Evolutionary conservation across 2,888 invertebrate species (phyloP), one percentile per base, ranked within the genome.

Genomic region (Pollenia labialis): DNA sequence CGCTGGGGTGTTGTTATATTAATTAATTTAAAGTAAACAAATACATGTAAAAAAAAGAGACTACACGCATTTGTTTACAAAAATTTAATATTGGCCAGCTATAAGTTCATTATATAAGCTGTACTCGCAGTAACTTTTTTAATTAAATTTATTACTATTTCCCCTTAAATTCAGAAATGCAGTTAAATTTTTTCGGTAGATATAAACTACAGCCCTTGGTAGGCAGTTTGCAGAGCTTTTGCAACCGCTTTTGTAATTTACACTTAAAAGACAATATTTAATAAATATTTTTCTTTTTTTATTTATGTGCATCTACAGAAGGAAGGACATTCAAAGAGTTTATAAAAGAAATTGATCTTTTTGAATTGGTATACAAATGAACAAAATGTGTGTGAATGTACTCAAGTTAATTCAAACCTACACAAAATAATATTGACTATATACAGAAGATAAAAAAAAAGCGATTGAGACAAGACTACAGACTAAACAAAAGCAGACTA

Each of bases 21-120:
- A 68, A 80, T 85, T 85, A 84, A 84, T 72, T 72, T 40, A 66
- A 66, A 72, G 32, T 58, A 77, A 77, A 32, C 32, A 32, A 32
- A 69, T 54, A 64, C 54, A 44, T 58, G 3, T 58, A 32, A 6
- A 32, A 32, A 32, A 32, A 4, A 32, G 32, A 32, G 6, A 32
- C 32, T 32, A 32, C 32, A 6, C 32, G 32, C 32, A 6, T 32
- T 32, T 32, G n/a, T 32, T 32, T 32, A 32, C 23, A 23, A 6
- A 6, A 6, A 32, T 32, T 32, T 32, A 50, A 23, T 23, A 64
- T 52, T 52, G 40, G 52, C 40, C 40, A 18, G n/a, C 18, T 14
- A 14, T 4, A 9, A 50, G 18, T 18, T 44, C 18, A 64, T 62
- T 23, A 12, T 14, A 54, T 4, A 14, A 44, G 14, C 40, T 52